phyloP scores from a whole-genome alignment of 2,797 vertebrate species.

The Ctenosaura bakeri region DNA sequence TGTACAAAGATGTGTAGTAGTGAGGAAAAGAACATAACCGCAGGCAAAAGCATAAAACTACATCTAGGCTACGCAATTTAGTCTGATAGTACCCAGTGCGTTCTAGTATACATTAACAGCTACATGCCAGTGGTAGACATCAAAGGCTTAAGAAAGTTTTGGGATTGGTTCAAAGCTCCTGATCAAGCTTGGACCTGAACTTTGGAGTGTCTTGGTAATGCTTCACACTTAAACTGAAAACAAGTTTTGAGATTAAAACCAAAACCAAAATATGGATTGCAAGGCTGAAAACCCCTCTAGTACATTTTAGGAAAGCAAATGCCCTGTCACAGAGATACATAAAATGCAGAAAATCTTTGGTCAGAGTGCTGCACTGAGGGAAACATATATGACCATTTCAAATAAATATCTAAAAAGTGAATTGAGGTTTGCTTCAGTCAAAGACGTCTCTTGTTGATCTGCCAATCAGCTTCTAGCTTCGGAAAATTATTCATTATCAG shows the following conservation, averaged over 20 bases:
- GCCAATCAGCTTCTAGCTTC: background rate
- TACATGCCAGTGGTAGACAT: too few species aligned
- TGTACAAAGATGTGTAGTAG: too few species aligned
- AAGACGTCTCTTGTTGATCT: background rate
- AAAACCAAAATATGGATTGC: background rate
- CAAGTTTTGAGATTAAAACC: background rate
- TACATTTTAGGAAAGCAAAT: background rate
- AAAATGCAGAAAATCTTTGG: background rate
- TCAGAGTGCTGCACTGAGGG: background rate
- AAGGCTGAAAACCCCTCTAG: background rate
- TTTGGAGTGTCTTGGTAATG: too few species aligned
- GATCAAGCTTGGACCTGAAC: too few species aligned
- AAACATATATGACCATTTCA: background rate
- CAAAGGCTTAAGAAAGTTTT: too few species aligned
- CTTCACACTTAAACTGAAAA: too few species aligned
- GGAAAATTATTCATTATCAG: background rate
- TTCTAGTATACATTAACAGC: too few species aligned
- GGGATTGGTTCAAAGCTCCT: too few species aligned
- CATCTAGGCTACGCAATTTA: too few species aligned
- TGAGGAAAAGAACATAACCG: too few species aligned
- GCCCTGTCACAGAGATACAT: background rate
- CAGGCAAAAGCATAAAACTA: too few species aligned
- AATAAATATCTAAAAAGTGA: background rate
- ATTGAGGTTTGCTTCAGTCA: background rate
- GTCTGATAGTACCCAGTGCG: too few species aligned